phyloP scores from a whole-genome alignment of 1,140 invertebrate species.

The Homalodisca vitripennis region DNA sequence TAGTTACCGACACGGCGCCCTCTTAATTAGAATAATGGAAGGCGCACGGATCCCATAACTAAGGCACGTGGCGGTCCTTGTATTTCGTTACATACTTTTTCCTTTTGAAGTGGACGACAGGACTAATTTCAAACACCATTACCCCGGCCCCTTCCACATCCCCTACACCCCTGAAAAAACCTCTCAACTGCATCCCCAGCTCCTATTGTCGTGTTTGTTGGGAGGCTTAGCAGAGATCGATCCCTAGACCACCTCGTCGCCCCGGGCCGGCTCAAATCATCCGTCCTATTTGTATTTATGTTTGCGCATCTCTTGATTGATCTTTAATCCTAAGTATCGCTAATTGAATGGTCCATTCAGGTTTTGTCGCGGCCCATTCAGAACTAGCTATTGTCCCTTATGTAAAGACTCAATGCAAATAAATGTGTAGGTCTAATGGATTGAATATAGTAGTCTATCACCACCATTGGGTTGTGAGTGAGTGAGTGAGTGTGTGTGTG shows the following conservation, averaged over 20 bases:
- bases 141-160: background rate
- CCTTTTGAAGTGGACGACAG: constrained; percentile 24
- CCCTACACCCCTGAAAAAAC: no score
- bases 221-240: background rate
- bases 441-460: no score
- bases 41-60: background rate
- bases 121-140: constrained; percentile 27
- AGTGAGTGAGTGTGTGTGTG: no score
- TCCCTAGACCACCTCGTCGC: background rate
- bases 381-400: no score
- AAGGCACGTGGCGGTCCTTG: constrained; percentile 3
- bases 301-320: constrained; percentile 21
- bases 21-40: constrained; percentile 20
- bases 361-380: background rate
- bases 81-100: constrained; percentile 25
- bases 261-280: constrained; percentile 9
- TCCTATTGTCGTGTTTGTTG: background rate
- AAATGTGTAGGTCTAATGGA: no score
- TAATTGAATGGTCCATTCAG: constrained; percentile 6
- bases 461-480: no score
- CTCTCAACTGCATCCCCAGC: no score
- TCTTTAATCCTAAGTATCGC: constrained; percentile 5
- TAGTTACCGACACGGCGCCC: constrained; percentile 23
- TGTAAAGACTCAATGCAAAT: no score
- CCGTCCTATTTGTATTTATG: background rate